phyloP scores from a whole-genome alignment of 2,113 vertebrate species.

The Notarius lentiginosus region DNA sequence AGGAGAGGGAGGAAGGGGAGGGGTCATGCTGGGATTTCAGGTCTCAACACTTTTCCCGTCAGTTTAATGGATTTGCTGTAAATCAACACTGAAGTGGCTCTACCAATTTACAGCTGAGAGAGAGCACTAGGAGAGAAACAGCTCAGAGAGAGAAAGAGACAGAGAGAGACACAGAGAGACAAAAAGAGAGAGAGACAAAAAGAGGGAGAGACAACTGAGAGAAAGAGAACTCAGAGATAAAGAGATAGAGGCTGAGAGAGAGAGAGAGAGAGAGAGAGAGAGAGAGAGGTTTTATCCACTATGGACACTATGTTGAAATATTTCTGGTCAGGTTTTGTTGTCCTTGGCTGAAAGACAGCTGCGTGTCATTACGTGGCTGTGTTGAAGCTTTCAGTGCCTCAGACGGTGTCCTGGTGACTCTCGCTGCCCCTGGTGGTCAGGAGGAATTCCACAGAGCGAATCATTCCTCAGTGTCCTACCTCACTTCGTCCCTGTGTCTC shows the following conservation, averaged over 20 bases:
- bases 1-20: slow-evolving; percentile 48
- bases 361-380: not conserved
- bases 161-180: no score
- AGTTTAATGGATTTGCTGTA: slow-evolving; percentile 69
- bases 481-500: not conserved
- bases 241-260: no score
- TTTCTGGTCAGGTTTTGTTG: no score
- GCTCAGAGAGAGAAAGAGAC: not conserved
- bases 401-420: not conserved
- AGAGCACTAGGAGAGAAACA: not conserved
- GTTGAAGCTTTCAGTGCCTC: not conserved
- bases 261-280: no score
- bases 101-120: slow-evolving; percentile 59
- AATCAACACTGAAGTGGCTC: slow-evolving; percentile 65
- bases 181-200: not conserved
- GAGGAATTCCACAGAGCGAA: not conserved
- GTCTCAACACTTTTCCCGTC: slow-evolving; percentile 40
- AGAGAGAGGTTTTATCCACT: no score
- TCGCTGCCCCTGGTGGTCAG: not conserved
- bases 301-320: no score
- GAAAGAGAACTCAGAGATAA: not conserved
- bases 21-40: not conserved
- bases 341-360: not conserved
- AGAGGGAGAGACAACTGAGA: not conserved
- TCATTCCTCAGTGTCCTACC: not conserved